These are phyloP conservation scores for Engraulis encrasicolus DNA, from an alignment of 2,113 vertebrate species.

Conservation along the genomic window DNA sequence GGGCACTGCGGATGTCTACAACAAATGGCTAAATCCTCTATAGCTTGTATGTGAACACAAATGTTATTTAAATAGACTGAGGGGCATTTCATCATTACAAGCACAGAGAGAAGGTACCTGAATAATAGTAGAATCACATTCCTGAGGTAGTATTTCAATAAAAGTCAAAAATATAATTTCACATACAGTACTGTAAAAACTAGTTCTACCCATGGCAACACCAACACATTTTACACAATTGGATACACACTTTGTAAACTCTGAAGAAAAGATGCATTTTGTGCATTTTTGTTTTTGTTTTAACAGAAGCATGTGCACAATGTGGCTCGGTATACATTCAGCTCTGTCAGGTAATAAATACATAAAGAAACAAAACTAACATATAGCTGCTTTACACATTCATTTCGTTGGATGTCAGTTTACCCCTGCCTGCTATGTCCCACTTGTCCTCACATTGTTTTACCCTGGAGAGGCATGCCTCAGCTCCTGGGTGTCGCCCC, in stretches of 20 bases:
- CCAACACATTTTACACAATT: conserved; percentile 90
- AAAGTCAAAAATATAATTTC: conserved; percentile 74
- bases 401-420: conserved; percentile 74
- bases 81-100: conserved; percentile 63
- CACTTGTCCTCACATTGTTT: conserved; percentile 21
- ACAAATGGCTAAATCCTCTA: neutral
- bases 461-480: neutral
- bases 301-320: conserved; percentile 94
- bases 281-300: conserved; percentile 89
- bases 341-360: conserved; percentile 99
- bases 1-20: neutral
- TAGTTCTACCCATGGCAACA: conserved; percentile 91
- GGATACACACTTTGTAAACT: conserved; percentile 95
- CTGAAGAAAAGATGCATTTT: conserved; percentile 65
- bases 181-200: conserved; percentile 82
- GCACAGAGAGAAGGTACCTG: conserved; percentile 72
- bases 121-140: conserved; percentile 79
- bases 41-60: neutral
- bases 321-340: conserved; percentile 99
- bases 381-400: conserved; percentile 87
- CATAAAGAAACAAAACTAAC: conserved; percentile 84
- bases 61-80: conserved; percentile 40
- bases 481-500: conserved; percentile 34
- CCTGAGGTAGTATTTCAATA: conserved; percentile 91
- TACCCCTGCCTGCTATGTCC: conserved; percentile 57